Percentiles rank a stretch among this genome's conserved stretches.
Evolutionary conservation across 2,888 invertebrate species (phyloP).

Genomic region (Conus canariensis): DNA sequence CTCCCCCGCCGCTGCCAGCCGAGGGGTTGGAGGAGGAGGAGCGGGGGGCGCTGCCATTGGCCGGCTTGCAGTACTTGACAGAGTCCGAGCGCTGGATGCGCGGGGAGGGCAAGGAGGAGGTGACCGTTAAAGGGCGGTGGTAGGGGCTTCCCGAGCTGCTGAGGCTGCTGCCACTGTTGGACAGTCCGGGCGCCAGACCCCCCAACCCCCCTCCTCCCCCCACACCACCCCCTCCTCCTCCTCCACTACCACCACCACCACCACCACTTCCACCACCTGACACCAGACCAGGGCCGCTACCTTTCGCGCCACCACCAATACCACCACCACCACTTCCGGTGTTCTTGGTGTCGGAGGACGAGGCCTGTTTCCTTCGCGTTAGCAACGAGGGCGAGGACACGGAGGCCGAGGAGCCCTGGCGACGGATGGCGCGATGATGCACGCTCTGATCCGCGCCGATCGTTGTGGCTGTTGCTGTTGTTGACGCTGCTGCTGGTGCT

Average conservation of each 20-base stretch:
- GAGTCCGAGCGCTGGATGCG: constrained; percentile 69
- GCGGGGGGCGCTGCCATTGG: constrained; percentile 69
- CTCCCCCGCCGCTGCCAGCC: background rate
- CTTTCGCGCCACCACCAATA: background rate
- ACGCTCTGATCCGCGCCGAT: background rate
- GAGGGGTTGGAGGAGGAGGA: constrained; percentile 44
- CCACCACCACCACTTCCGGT: background rate
- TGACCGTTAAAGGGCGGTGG: constrained; percentile 36
- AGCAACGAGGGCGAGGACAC: constrained; percentile 27
- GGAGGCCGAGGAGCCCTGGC: constrained; percentile 32
- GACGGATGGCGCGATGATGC: constrained; percentile 32
- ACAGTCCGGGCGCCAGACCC: background rate
- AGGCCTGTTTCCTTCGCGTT: constrained; percentile 19
- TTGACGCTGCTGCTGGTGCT: background rate
- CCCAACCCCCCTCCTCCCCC: constrained; percentile 34
- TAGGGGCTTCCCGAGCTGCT: constrained; percentile 34
- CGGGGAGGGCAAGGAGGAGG: constrained; percentile 60
- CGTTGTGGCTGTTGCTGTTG: background rate
- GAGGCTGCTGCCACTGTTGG: constrained; percentile 14
- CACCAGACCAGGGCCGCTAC: background rate
- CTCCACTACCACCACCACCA: background rate
- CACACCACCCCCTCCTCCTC: constrained; percentile 4
- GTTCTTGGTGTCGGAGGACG: background rate
- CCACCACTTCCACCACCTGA: background rate
- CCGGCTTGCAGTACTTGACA: constrained; percentile 68